phyloP scores from a whole-genome alignment of 2,113 vertebrate species.

The Barbus barbus region DNA sequence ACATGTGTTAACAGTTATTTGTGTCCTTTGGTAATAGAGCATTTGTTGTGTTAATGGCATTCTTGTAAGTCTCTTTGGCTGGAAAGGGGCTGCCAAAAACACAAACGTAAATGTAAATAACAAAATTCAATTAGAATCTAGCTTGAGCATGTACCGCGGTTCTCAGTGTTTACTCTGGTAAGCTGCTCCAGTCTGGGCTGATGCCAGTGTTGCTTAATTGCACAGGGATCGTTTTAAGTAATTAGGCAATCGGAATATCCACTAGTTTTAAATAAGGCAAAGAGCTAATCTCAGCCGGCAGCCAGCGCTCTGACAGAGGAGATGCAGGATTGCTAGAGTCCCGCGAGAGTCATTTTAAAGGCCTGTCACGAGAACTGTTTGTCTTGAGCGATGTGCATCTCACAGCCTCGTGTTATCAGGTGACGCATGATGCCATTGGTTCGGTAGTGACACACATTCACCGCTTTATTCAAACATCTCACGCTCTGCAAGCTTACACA shows the following conservation, averaged over 20 bases:
- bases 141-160: background rate
- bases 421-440: slow-evolving; percentile 22
- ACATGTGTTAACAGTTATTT: too few relatives aligned
- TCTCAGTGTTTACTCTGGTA: slow-evolving; percentile 3
- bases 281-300: slow-evolving; percentile 51
- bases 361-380: slow-evolving; percentile 31
- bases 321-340: slow-evolving; percentile 22
- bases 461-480: slow-evolving; percentile 12
- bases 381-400: slow-evolving; percentile 39
- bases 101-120: slow-evolving; percentile 20
- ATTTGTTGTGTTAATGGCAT: too few relatives aligned
- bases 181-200: slow-evolving; percentile 41
- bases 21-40: too few relatives aligned
- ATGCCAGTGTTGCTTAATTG: slow-evolving; percentile 52
- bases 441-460: slow-evolving; percentile 22
- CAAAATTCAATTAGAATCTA: slow-evolving; percentile 6
- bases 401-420: slow-evolving; percentile 44
- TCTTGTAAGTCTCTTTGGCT: background rate
- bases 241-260: slow-evolving; percentile 58
- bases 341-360: slow-evolving; percentile 21
- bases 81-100: background rate
- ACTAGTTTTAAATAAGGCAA: slow-evolving; percentile 58
- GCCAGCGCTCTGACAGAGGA: slow-evolving; percentile 50
- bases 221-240: slow-evolving; percentile 55
- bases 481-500: background rate